These are phyloP conservation scores for Danio albolineatus DNA, from an alignment of 2,797 vertebrate species.

Conservation along the genomic window DNA sequence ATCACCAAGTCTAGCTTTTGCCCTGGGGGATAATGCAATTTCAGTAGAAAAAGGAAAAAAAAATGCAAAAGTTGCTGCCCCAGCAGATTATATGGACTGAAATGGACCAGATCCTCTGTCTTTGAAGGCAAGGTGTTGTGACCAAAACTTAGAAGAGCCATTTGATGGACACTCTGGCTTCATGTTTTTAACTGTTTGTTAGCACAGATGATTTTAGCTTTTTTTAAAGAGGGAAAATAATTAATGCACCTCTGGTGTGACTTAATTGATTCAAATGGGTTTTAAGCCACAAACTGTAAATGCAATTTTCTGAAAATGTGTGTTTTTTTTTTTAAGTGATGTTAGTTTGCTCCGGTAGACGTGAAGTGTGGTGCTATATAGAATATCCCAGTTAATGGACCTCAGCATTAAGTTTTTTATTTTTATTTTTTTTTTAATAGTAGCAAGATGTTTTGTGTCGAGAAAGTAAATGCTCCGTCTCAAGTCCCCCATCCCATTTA, in stretches of 20 bases:
- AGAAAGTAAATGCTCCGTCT: conserved; percentile 64
- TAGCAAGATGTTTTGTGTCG: conserved; percentile 32
- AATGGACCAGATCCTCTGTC: conserved; percentile 50
- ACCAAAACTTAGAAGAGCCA: conserved; percentile 48
- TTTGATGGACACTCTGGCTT: conserved; percentile 55
- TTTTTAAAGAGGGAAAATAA: conserved; percentile 3
- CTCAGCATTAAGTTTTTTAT: conserved; percentile 6
- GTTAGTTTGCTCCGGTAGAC: not conserved
- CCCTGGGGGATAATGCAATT: conserved; percentile 78
- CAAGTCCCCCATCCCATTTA: conserved; percentile 54
- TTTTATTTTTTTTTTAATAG: conserved; percentile 26
- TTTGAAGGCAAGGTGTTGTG: conserved; percentile 60
- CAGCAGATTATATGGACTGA: conserved; percentile 56
- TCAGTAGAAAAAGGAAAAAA: conserved; percentile 76
- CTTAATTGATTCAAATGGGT: conserved; percentile 17
- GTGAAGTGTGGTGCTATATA: conserved; percentile 19
- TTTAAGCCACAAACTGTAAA: conserved; percentile 18
- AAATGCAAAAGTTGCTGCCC: conserved; percentile 68
- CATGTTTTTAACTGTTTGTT: conserved; percentile 27
- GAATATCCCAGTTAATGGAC: conserved; percentile 29
- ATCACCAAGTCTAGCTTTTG: conserved; percentile 99
- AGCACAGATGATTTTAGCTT: not conserved
- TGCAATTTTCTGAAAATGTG: conserved; percentile 12
- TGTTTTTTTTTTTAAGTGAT: conserved; percentile 2
- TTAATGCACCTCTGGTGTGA: not conserved